Evolutionary conservation across 2,113 vertebrate genomes (phyloP).

Genomic region (Rhadina sibilatrix): DNA sequence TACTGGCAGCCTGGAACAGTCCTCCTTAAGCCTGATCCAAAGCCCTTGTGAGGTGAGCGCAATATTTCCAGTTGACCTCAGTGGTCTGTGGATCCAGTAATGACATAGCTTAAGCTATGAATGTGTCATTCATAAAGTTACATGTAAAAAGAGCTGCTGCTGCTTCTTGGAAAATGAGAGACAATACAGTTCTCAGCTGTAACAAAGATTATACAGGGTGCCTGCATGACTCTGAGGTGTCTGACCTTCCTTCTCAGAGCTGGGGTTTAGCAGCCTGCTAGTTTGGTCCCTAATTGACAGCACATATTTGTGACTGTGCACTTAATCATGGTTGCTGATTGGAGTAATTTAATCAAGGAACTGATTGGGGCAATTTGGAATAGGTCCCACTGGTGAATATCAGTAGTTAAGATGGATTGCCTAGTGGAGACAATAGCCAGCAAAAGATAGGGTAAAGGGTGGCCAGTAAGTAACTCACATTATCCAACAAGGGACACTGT

Average conservation of each 20-base stretch:
- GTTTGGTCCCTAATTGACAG: not conserved
- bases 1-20: not conserved
- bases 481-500: rapidly evolving
- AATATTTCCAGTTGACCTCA: not conserved
- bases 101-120: not conserved
- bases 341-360: slow-evolving; percentile 41
- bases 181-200: not conserved
- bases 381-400: not conserved
- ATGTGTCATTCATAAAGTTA: not conserved
- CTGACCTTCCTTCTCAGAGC: not conserved
- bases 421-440: not conserved
- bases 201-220: not conserved
- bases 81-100: not conserved
- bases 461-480: not conserved
- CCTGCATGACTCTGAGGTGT: not conserved
- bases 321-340: not conserved
- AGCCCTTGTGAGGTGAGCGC: not conserved
- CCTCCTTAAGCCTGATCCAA: not conserved
- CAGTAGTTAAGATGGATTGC: not conserved
- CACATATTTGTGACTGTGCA: not conserved
- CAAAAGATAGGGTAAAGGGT: not conserved
- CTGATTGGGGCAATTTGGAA: slow-evolving; percentile 6
- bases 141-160: not conserved
- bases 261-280: not conserved
- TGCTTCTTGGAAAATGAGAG: not conserved